Percentiles rank a stretch among this genome's conserved stretches.
phyloP scores from a whole-genome alignment of 1,140 invertebrate species.

The Pseudomyrmex cubaensis region DNA sequence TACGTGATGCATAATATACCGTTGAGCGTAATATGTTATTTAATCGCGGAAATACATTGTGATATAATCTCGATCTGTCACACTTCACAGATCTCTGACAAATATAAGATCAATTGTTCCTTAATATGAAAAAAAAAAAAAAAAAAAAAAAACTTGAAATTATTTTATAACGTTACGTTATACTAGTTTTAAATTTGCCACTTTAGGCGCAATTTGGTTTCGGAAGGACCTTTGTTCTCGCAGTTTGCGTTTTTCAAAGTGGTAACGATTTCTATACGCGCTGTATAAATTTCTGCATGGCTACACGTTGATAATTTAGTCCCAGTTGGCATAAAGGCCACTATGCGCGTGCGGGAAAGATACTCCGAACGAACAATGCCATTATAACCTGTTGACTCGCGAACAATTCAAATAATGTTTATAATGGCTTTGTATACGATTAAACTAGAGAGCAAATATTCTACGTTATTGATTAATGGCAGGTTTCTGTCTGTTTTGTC shows the following conservation, averaged over 20 bases:
- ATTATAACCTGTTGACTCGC: conserved; percentile 55
- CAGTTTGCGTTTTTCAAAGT: neutral
- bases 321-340: conserved; percentile 44
- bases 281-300: conserved; percentile 55
- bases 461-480: conserved; percentile 42
- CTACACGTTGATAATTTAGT: conserved; percentile 50
- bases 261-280: conserved; percentile 3
- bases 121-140: too few species aligned
- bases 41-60: conserved; percentile 1
- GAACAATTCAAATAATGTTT: conserved; percentile 60
- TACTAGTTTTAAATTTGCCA: too few species aligned
- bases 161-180: too few species aligned
- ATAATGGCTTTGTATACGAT: conserved; percentile 52
- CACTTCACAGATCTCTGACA: neutral
- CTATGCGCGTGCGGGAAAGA: conserved; percentile 39
- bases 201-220: neutral
- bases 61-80: neutral
- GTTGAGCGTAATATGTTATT: conserved; percentile 1
- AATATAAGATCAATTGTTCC: neutral
- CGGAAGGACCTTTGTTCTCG: neutral
- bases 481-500: conserved; percentile 46
- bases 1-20: neutral
- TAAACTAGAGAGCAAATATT: conserved; percentile 32
- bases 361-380: conserved; percentile 45
- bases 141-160: too few species aligned